These are phyloP conservation scores for Cheilosia vulpina DNA, from an alignment of 2,888 invertebrate species.

Conservation along the genomic window DNA sequence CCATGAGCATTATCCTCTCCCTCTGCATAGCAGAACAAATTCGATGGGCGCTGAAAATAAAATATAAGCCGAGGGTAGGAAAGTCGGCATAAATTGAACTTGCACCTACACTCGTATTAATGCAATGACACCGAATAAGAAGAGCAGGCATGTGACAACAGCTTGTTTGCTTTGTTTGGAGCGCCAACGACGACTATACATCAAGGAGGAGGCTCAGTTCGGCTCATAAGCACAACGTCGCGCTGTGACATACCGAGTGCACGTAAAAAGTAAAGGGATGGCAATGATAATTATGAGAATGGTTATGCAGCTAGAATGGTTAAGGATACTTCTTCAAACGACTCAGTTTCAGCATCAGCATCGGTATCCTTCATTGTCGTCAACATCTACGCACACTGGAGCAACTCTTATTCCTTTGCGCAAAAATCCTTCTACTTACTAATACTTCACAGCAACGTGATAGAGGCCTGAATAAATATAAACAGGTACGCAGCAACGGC, in stretches of 20 bases:
- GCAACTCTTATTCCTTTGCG: slow-evolving; percentile 5
- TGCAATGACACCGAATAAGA: slow-evolving; percentile 59
- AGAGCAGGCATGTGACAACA: slow-evolving; percentile 52
- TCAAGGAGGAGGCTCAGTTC: slow-evolving; percentile 20
- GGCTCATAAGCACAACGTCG: slow-evolving; percentile 30
- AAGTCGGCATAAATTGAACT: slow-evolving; percentile 61
- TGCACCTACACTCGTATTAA: slow-evolving; percentile 61
- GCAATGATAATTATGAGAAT: slow-evolving; percentile 59
- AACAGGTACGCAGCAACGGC: slow-evolving; percentile 36
- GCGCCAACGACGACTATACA: slow-evolving; percentile 24
- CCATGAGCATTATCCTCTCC: slow-evolving; percentile 21
- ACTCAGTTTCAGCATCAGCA: slow-evolving; percentile 14
- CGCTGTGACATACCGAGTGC: slow-evolving; percentile 3
- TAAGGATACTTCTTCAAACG: slow-evolving; percentile 50
- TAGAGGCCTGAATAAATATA: slow-evolving; percentile 47
- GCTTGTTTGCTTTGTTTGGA: slow-evolving; percentile 60
- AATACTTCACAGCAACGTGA: slow-evolving; percentile 37
- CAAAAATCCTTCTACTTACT: slow-evolving; percentile 11
- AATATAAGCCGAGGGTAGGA: slow-evolving; percentile 31
- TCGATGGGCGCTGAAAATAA: slow-evolving; percentile 37
- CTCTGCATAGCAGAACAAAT: slow-evolving; percentile 35
- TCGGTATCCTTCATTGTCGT: slow-evolving; percentile 23
- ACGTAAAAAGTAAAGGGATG: slow-evolving; percentile 27
- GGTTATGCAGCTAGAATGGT: slow-evolving; percentile 46
- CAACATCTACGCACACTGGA: slow-evolving; percentile 34